These are phyloP conservation scores for Vollenhovia emeryi DNA, from an alignment of 1,140 invertebrate species.

Conservation along the genomic window DNA sequence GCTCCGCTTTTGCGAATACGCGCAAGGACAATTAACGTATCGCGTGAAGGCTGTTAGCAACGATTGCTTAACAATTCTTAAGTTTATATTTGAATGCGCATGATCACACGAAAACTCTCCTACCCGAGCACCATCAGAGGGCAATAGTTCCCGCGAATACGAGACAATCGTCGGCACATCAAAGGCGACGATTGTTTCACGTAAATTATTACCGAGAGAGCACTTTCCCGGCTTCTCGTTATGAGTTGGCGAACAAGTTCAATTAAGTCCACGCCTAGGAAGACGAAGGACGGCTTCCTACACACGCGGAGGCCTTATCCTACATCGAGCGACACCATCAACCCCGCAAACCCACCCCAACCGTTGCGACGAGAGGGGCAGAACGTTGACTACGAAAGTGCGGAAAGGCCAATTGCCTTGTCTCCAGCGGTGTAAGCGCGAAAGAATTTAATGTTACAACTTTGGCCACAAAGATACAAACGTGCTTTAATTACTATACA, in stretches of 20 bases:
- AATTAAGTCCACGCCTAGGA: conserved; percentile 82
- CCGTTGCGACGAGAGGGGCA: conserved; percentile 34
- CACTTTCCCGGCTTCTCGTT: conserved; percentile 85
- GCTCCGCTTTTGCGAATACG: neutral
- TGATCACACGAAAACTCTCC: conserved; percentile 33
- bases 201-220: conserved; percentile 84
- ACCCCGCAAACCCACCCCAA: conserved; percentile 47
- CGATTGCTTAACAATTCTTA: conserved; percentile 30
- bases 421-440: neutral
- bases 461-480: neutral
- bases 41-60: conserved; percentile 5
- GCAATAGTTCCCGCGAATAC: conserved; percentile 57
- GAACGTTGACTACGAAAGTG: conserved; percentile 36
- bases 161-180: conserved; percentile 83
- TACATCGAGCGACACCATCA: conserved; percentile 43
- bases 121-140: neutral
- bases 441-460: conserved; percentile 10
- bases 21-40: neutral
- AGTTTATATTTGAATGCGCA: conserved; percentile 15
- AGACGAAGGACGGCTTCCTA: conserved; percentile 81
- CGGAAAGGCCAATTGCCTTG: conserved; percentile 33
- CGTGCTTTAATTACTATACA: no score
- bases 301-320: conserved; percentile 71
- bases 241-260: conserved; percentile 85
- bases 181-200: conserved; percentile 84